Conservation (phyloP, 2,113 vertebrate species). For the Serilophus lunatus region DNA sequence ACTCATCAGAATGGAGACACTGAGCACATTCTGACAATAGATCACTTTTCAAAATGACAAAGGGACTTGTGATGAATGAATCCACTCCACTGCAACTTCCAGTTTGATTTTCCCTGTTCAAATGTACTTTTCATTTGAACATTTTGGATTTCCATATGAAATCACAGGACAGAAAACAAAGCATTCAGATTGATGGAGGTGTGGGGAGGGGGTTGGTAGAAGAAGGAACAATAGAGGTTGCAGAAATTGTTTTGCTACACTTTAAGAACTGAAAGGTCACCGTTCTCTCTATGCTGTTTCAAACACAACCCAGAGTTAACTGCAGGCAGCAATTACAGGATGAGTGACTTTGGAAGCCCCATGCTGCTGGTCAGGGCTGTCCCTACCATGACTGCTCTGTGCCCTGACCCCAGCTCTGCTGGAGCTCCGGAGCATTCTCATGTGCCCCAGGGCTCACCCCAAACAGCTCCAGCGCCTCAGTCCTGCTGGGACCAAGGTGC, state of each 20-base stretch:
- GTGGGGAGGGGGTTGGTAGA: not conserved
- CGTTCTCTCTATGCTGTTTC: not conserved
- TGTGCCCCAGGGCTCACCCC: not conserved
- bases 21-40: not conserved
- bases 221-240: not conserved
- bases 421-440: not conserved
- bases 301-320: not conserved
- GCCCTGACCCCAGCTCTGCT: not conserved
- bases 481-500: not conserved
- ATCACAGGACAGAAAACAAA: not conserved
- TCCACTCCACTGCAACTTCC: not conserved
- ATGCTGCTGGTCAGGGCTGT: not conserved
- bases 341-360: not conserved
- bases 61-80: not conserved
- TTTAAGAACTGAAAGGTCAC: not conserved
- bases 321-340: not conserved
- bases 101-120: not conserved
- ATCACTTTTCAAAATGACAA: not conserved
- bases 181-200: not conserved
- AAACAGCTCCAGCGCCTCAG: not conserved
- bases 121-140: not conserved
- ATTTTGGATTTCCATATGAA: not conserved
- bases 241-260: not conserved
- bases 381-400: not conserved
- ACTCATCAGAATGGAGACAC: not conserved